Conservation (phyloP, 2,797 vertebrate species). For the Melanitta fusca region DNA sequence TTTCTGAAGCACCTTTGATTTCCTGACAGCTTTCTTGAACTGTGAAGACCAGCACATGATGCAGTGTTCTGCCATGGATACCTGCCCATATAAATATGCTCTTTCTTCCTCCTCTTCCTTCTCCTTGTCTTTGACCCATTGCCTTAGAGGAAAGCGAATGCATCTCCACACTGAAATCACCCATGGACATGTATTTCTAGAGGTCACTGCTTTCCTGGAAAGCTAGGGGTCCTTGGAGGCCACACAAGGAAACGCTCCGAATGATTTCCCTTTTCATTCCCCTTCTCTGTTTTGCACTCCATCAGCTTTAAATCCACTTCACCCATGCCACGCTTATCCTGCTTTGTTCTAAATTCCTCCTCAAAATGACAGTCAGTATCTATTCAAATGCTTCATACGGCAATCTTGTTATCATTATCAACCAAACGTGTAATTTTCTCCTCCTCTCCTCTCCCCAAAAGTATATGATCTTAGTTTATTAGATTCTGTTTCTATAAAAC, state of each 20-base stretch:
- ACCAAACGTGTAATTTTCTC: conserved; percentile 41
- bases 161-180: neutral
- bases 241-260: neutral
- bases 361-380: conserved; percentile 20
- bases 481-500: conserved; percentile 29
- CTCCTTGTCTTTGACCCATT: neutral
- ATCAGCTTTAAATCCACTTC: neutral
- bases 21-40: neutral
- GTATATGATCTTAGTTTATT: conserved; percentile 30
- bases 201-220: neutral
- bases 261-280: neutral
- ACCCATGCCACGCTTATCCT: neutral
- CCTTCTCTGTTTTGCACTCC: neutral
- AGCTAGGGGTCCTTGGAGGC: neutral
- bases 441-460: conserved; percentile 18
- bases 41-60: neutral
- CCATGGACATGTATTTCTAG: neutral
- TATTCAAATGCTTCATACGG: neutral
- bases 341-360: conserved; percentile 9
- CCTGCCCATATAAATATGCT: neutral
- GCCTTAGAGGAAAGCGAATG: neutral
- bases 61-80: neutral
- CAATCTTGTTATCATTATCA: conserved; percentile 45
- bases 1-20: neutral
- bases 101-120: neutral